Evolutionary conservation across 2,113 vertebrate species (phyloP), one percentile per base, ranked within the genome.

Genomic region (Heloderma charlesbogerti): DNA sequence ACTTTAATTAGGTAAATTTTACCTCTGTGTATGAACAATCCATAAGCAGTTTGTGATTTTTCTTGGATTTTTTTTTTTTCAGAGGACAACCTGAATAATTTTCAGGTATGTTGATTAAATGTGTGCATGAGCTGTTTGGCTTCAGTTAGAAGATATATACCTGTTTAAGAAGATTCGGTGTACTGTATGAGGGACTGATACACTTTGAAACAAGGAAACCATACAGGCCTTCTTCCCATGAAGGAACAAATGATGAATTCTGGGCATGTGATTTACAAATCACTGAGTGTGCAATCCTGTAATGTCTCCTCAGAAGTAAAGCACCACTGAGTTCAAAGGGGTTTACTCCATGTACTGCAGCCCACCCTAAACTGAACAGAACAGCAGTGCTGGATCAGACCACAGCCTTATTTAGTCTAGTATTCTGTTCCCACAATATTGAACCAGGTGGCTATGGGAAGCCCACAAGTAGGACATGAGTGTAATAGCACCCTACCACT

Each of bases 1-100:
- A 85, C n/a, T 80, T 90, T 90, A 86, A 90, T 1, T 60, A 83
- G 27, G 0, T 80, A 94, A 89, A 29, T 88, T 85, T 81, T 83
- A 51, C 6, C 31, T 71, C 40, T 82, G 74, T 84, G 60, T 94
- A 0, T 94, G 25, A 92, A 90, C 37, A 74, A 0, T 71, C 82
- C 29, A 40, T 29, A 0, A 6, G 69, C 67, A 92, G 18, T 3
- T 37, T 27, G 54, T 69, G 2, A 37, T 89, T 84, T 12, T 25
- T 9, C n/a, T 22, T 75, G 3, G 10, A 25, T 54, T 6, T 5
- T 66, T 54, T 81, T 4, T 40, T 12, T 37, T 22, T 80, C 13
- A 79, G 34, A 86, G 27, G 43, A 40, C 48, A 86, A 22, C 45
- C 43, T 69, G 45, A 90, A 69, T 40, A 20, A 79, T 79, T 79